Evolutionary conservation across 2,888 invertebrate species (phyloP).

Genomic region (Zeuzera pyrina): DNA sequence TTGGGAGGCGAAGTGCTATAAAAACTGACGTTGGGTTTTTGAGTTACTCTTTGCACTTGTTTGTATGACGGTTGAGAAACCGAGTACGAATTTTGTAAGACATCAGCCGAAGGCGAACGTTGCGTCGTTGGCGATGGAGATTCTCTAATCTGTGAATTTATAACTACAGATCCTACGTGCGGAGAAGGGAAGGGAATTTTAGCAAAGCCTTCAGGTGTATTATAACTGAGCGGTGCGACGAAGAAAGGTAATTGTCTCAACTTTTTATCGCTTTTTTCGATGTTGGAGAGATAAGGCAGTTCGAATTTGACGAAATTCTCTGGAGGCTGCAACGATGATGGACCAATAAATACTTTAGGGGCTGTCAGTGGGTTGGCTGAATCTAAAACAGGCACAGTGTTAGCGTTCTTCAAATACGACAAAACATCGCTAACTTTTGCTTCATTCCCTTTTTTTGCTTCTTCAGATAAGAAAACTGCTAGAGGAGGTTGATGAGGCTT

Average conservation of each 20-base stretch:
- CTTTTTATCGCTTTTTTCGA: constrained; percentile 80
- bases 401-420: constrained; percentile 77
- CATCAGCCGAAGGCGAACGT: constrained; percentile 22
- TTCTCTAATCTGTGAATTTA: constrained; percentile 70
- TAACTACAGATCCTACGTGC: constrained; percentile 88
- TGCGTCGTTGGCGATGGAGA: constrained; percentile 23
- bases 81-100: constrained; percentile 32
- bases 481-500: constrained; percentile 89
- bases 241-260: constrained; percentile 86
- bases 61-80: constrained; percentile 24
- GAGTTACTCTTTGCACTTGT: constrained; percentile 42
- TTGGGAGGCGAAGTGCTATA: constrained; percentile 56
- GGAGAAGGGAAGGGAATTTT: constrained; percentile 90
- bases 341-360: constrained; percentile 87
- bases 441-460: constrained; percentile 52
- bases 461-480: constrained; percentile 82
- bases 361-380: constrained; percentile 77
- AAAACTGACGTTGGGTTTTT: constrained; percentile 53
- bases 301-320: constrained; percentile 85
- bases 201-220: constrained; percentile 86
- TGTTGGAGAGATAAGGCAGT: constrained; percentile 84
- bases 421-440: constrained; percentile 81
- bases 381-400: constrained; percentile 84
- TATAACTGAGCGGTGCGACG: constrained; percentile 88
- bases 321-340: constrained; percentile 80